Percentiles rank a stretch among this genome's conserved stretches.
phyloP scores from a whole-genome alignment of 2,888 invertebrate species.

The Heliconius aoede region DNA sequence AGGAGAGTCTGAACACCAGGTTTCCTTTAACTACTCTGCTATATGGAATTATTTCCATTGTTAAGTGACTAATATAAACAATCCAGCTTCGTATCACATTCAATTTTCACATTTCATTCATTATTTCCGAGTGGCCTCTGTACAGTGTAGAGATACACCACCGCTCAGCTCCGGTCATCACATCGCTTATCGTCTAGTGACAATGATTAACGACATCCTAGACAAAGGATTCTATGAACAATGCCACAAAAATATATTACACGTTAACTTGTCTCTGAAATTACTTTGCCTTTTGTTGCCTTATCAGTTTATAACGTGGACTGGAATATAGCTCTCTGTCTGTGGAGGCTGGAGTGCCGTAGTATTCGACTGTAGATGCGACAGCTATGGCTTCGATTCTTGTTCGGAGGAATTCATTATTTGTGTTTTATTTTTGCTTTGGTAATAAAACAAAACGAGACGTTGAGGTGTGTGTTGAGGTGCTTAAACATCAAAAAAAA shows the following conservation, averaged over 20 bases:
- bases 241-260: conserved; percentile 49
- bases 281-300: conserved; percentile 46
- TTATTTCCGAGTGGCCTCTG: conserved; percentile 20
- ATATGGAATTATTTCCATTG: too few species aligned
- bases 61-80: too few species aligned
- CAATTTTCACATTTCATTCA: conserved; percentile 4
- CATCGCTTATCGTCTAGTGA: conserved; percentile 50
- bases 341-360: neutral
- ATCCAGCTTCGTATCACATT: neutral
- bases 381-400: neutral
- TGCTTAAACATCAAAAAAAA: too few species aligned
- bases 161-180: conserved; percentile 41
- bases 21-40: too few species aligned
- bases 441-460: neutral
- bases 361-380: neutral
- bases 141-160: neutral
- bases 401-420: neutral
- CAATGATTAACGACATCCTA: conserved; percentile 50
- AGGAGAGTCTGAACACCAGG: too few species aligned
- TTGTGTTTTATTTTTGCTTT: neutral
- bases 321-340: conserved; percentile 16
- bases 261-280: conserved; percentile 44
- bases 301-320: conserved; percentile 40
- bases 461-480: too few species aligned
- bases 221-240: conserved; percentile 50